Percentiles rank a stretch among this genome's conserved stretches.
These are phyloP conservation scores for Papilio demoleus DNA, from an alignment of 2,888 invertebrate species.

Conservation along the genomic window DNA sequence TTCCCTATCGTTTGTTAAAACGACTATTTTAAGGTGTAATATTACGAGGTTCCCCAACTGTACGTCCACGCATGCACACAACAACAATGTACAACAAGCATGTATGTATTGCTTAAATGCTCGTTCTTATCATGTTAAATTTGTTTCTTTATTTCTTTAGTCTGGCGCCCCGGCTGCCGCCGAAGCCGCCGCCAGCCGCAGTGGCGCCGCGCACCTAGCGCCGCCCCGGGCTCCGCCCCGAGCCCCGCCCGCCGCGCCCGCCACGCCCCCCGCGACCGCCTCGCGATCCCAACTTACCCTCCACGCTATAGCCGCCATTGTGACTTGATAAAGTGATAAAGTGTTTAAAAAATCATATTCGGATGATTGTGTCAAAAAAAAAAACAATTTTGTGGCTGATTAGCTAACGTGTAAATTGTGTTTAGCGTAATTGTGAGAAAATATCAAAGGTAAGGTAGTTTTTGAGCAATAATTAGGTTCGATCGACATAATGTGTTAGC, in stretches of 20 bases:
- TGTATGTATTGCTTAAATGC: no score
- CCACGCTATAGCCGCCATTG: constrained; percentile 30
- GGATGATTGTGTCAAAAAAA: no score
- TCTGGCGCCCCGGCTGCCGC: constrained; percentile 69
- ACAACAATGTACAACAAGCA: no score
- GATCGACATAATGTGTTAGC: background rate
- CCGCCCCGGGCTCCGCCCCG: constrained; percentile 30
- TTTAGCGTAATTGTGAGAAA: background rate
- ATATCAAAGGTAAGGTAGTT: background rate
- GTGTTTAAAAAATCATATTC: background rate
- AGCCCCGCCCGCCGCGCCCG: constrained; percentile 28
- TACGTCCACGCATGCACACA: no score
- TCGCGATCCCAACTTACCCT: constrained; percentile 21
- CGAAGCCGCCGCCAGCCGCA: constrained; percentile 65
- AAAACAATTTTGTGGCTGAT: background rate
- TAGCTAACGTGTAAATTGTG: background rate
- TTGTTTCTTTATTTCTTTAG: constrained; percentile 39
- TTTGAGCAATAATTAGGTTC: constrained; percentile 1
- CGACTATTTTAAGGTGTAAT: no score
- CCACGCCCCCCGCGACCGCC: constrained; percentile 16
- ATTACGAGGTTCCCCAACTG: no score
- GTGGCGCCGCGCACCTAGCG: constrained; percentile 62
- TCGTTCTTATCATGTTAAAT: background rate
- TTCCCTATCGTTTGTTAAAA: no score
- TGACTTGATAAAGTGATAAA: no score